These are phyloP conservation scores for Octomys mimax DNA, from an alignment of 2,797 vertebrate genomes.

Conservation along the genomic window DNA sequence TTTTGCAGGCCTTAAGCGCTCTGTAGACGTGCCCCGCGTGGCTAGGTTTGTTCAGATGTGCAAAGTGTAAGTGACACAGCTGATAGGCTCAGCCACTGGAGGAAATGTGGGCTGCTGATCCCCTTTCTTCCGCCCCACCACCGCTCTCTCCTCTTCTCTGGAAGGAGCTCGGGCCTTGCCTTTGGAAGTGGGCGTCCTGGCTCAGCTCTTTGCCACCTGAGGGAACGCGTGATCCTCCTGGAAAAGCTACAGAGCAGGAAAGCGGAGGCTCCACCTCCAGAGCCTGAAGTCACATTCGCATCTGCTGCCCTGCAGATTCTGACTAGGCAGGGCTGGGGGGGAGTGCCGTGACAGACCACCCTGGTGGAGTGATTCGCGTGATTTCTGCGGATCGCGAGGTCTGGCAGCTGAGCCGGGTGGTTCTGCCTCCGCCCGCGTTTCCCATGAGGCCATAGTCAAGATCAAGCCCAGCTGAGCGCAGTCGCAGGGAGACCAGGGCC, in stretches of 20 bases:
- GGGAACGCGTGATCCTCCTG: neutral
- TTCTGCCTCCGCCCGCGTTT: neutral
- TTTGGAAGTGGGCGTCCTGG: neutral
- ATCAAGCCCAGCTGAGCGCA: neutral
- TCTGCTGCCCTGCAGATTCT: constrained; percentile 8
- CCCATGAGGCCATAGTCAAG: neutral
- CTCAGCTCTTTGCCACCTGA: neutral
- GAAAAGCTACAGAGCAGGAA: neutral
- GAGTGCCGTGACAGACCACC: neutral
- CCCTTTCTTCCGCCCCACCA: neutral
- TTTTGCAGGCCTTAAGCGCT: constrained; percentile 52
- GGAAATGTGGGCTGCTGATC: constrained; percentile 1
- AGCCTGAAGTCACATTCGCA: neutral
- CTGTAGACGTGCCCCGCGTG: constrained; percentile 18
- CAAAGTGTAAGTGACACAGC: constrained; percentile 23
- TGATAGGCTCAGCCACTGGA: constrained; percentile 26
- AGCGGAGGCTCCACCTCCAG: neutral
- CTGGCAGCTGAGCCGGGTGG: neutral
- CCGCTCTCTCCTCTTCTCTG: neutral
- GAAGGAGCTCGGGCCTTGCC: constrained; percentile 1
- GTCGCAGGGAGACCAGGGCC: neutral
- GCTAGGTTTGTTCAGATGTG: constrained; percentile 19
- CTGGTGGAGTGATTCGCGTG: neutral
- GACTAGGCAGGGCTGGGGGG: neutral
- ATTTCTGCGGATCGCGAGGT: constrained; percentile 1